Percentiles rank a stretch among this genome's conserved stretches.
These are phyloP conservation scores for Aethes cnicana DNA, from an alignment of 2,888 invertebrate species.

Conservation along the genomic window DNA sequence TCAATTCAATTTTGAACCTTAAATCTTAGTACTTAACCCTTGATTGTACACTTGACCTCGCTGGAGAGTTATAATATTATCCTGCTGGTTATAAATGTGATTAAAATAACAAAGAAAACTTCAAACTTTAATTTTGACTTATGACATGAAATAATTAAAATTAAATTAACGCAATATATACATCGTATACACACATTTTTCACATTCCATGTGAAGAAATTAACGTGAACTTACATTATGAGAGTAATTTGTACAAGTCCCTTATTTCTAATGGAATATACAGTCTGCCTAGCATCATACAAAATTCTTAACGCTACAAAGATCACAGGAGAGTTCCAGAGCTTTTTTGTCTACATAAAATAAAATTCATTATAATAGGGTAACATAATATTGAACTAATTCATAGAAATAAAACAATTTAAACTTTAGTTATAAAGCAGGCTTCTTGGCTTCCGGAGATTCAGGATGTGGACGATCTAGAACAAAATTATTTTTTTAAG, in stretches of 20 bases:
- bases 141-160: conserved; percentile 2
- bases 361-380: conserved; percentile 57
- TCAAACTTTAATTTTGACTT: not conserved
- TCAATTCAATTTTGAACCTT: too few relatives aligned
- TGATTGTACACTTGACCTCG: too few relatives aligned
- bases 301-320: conserved; percentile 66
- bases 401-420: conserved; percentile 46
- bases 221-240: conserved; percentile 24
- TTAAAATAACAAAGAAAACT: not conserved
- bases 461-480: conserved; percentile 75
- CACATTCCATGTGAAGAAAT: conserved; percentile 49
- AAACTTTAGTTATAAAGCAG: conserved; percentile 71
- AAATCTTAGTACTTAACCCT: too few relatives aligned
- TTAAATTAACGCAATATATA: conserved; percentile 37
- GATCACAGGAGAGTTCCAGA: conserved; percentile 82
- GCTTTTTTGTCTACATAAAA: conserved; percentile 52
- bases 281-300: conserved; percentile 50
- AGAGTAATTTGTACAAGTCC: conserved; percentile 46
- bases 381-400: conserved; percentile 65
- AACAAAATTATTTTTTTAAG: too few relatives aligned
- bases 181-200: conserved; percentile 42
- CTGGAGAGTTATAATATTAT: too few relatives aligned
- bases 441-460: conserved; percentile 78
- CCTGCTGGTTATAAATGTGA: too few relatives aligned
- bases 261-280: conserved; percentile 35